A percentile compares a stretch with the other conserved stretches of the same genome.
Conservation (phyloP, 1,140 invertebrate genomes). For the Bombus waltoni region DNA sequence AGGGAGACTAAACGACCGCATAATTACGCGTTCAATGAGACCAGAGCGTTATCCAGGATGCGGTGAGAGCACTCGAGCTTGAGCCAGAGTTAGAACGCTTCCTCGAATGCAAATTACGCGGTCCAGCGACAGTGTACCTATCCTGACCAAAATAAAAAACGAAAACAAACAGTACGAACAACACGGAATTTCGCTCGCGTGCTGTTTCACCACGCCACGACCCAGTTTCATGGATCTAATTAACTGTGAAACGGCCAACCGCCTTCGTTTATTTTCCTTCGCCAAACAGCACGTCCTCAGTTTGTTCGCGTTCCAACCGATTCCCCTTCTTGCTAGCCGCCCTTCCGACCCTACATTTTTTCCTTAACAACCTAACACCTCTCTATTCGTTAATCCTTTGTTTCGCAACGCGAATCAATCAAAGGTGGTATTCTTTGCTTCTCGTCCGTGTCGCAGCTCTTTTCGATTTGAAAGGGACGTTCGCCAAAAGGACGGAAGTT, state of each 20-base stretch:
- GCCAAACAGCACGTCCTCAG: not conserved
- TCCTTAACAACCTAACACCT: not conserved
- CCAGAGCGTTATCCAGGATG: slow-evolving; percentile 20
- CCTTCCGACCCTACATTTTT: not conserved
- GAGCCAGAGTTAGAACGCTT: not conserved
- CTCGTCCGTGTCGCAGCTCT: not conserved
- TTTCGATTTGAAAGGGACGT: not conserved
- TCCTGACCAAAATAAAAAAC: not conserved
- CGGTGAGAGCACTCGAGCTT: slow-evolving; percentile 4
- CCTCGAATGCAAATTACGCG: slow-evolving; percentile 22
- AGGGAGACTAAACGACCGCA: not conserved
- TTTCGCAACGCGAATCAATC: not conserved
- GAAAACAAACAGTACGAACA: not conserved
- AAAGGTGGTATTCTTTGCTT: too few species aligned
- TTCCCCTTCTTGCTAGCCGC: not conserved
- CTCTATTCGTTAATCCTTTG: not conserved
- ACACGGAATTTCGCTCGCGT: slow-evolving; percentile 8
- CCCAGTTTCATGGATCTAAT: slow-evolving; percentile 66
- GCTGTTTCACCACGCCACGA: slow-evolving; percentile 31
- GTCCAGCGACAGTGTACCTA: not conserved
- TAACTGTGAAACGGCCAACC: slow-evolving; percentile 51
- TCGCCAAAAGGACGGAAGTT: too few species aligned
- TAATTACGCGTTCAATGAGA: slow-evolving; percentile 30
- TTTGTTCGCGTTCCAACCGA: not conserved
- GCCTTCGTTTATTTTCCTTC: slow-evolving; percentile 52